Percentiles rank a stretch among this genome's conserved stretches.
These are phyloP conservation scores for Neolamprologus ventralis DNA, from an alignment of 2,113 vertebrate genomes.

Conservation along the genomic window DNA sequence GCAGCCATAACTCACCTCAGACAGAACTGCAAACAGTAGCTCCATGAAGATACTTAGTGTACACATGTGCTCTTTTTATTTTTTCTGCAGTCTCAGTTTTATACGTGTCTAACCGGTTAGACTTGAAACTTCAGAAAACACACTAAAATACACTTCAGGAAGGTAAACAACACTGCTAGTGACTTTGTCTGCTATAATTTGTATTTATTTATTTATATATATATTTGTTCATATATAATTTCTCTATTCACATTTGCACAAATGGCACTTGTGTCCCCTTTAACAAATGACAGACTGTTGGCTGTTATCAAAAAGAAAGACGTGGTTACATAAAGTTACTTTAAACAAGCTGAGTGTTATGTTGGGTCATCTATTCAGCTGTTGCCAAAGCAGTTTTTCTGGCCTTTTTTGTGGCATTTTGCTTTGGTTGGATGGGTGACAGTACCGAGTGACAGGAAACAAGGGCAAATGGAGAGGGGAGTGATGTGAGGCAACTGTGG, in stretches of 20 bases:
- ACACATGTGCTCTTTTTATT: not conserved
- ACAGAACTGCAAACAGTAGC: not conserved
- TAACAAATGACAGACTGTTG: not conserved
- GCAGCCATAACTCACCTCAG: not conserved
- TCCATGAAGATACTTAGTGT: not conserved
- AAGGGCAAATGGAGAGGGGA: not conserved
- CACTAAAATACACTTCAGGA: not conserved
- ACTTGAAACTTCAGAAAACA: not conserved
- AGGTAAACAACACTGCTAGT: not conserved
- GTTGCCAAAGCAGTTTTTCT: not conserved
- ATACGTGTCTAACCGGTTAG: not conserved
- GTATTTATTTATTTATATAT: not conserved
- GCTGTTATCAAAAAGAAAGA: not conserved
- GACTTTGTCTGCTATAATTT: not conserved
- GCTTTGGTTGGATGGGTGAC: not conserved
- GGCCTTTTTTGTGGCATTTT: not conserved
- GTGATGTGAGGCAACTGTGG: not conserved
- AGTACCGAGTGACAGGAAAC: not conserved
- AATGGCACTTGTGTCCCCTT: not conserved
- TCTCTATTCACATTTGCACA: not conserved
- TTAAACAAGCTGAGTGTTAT: not conserved
- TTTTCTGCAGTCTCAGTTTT: not conserved
- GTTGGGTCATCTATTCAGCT: not conserved
- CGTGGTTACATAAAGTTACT: not conserved
- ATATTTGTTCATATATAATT: not conserved